Evolutionary conservation across 2,888 invertebrate species (phyloP), one percentile per base, ranked within the genome.

Genomic region (Lasioglossum lativentre): DNA sequence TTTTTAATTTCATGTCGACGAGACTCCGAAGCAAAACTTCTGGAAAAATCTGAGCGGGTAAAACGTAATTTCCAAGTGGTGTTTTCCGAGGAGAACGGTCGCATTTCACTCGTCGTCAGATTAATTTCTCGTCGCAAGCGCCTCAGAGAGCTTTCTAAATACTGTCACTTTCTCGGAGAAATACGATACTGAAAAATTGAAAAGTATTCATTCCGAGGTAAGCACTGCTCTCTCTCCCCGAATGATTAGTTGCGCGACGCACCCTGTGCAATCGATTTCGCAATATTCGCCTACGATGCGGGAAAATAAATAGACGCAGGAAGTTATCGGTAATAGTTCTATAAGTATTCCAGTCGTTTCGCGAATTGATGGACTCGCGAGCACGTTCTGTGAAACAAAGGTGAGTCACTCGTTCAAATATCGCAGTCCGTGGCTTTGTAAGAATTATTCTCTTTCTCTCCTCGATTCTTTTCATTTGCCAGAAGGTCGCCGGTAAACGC

Each of bases 241-340:
- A 34, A 66, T 66, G 30, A 66, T 66, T 19, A 34, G 30, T 66
- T 66, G 2, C 66, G 6, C 66, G 66, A 34, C 34, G 34, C 30
- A 34, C 66, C 66, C 34, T 16, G 34, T 19, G 8, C 30, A 66
- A 66, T 66, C 66, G 34, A 66, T 66, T 66, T 23, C 66, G 66
- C 66, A 34, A 34, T 30, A 34, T 30, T 78, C 52, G 30, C 59
- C 83, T 74, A 82, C 77, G 83, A 77, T 63, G 83, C 73, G 52
- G 52, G 77, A 63, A 76, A 77, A 77, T 73, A 84, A 84, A 83
- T 70, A 84, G 47, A 70, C 52, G 72, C 72, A 66, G 66, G 45
- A 19, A 72, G 27, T 27, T 71, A 45, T 47, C 72, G 72, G 47
- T 66, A 66, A 47, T 19, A 72, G 72, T 34, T 72, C 47, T 10